Base-by-base conservation (phyloP, 2,888 invertebrate genomes). In the Cryptocephalus moraei region DNA sequence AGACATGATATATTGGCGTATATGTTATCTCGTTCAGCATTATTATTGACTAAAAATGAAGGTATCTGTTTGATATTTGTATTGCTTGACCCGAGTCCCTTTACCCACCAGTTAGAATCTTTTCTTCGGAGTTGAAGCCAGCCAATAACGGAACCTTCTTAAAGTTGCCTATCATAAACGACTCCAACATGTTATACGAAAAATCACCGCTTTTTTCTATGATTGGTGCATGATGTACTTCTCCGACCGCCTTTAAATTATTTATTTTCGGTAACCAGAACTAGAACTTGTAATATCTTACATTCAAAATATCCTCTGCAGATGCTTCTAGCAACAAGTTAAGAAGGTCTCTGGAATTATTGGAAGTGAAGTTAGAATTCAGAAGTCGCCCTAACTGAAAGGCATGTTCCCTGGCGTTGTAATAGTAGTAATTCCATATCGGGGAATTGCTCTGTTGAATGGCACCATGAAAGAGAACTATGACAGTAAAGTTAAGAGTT, bases 321-420 rank as follows among this genome's bases (percentile, higher is more conserved):
- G 42, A 31, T 12, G 45, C 45, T 10, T 12, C 36, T 13, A 41
- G 48, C 11, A 48, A 32, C 32, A 41, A 31, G 9, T 41, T 22
- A 9, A 48, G 14, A 12, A 48, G 11, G 6, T 48, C 48, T 12
- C 33, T 31, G 6, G 48, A 45, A 48, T 48, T 31, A 1, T 48
- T 12, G 8, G 48, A 45, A 33, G n/a, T 13, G 14, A 48, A 48
- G 9, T 44, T 34, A 32, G 33, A 22, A 22, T 44, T 39, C 8
- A 52, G n/a, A 4, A 4, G 9, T 39, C 39, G 40, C 33, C 46
- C 49, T 31, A 52, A 39, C 32, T 41, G 13, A 39, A 49, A 52
- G 9, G 52, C 52, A 33, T 40, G 43, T 32, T 44, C 9, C 42
- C 46, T 49, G 4, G 49, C 47, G 11, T 41, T 43, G 8, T 39